Evolutionary conservation across 2,113 vertebrate species (phyloP).

Genomic region (Carassius carassius): DNA sequence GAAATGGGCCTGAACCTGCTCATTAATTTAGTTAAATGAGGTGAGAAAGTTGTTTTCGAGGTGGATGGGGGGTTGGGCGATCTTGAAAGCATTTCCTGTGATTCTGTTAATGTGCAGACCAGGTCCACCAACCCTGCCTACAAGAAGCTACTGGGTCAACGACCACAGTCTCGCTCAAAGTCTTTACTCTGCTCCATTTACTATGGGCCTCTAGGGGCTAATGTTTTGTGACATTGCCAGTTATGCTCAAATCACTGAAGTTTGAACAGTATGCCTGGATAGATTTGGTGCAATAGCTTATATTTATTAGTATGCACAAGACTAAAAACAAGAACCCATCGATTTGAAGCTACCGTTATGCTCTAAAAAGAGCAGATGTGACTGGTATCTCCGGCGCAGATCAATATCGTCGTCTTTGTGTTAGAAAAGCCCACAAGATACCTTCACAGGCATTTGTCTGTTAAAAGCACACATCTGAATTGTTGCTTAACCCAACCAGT

Average conservation of each 20-base stretch:
- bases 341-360: background rate
- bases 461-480: conserved; percentile 73
- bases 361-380: background rate
- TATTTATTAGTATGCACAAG: background rate
- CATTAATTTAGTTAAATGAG: conserved; percentile 84
- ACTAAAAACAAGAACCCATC: background rate
- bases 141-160: conserved; percentile 68
- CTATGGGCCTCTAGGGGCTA: conserved; percentile 63
- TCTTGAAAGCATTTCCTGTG: conserved; percentile 72
- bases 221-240: conserved; percentile 72
- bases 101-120: conserved; percentile 62
- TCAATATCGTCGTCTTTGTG: background rate
- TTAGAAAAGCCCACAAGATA: background rate
- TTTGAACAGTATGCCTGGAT: conserved; percentile 15
- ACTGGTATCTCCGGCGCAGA: background rate
- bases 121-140: conserved; percentile 37
- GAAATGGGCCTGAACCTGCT: conserved; percentile 69
- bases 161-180: conserved; percentile 57
- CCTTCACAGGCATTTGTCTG: conserved; percentile 54
- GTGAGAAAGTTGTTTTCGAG: conserved; percentile 75
- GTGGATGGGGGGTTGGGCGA: conserved; percentile 45
- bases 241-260: conserved; percentile 66
- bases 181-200: conserved; percentile 65
- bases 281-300: background rate
- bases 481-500: conserved; percentile 78